A percentile compares a stretch with the other conserved stretches of the same genome.
phyloP scores from a whole-genome alignment of 2,888 invertebrate species.

The Nysson spinosus region DNA sequence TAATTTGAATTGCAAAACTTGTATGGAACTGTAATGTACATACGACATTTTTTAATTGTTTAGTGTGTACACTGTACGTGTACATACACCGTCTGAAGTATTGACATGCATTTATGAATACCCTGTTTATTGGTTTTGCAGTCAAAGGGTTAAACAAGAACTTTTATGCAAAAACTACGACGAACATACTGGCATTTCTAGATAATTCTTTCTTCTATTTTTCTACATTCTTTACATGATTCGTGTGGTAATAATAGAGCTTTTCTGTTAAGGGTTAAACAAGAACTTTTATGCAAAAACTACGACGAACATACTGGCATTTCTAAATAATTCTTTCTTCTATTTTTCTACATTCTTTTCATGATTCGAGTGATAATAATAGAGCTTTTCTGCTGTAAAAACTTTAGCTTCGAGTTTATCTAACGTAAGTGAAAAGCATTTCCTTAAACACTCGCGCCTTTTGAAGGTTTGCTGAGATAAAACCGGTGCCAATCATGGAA shows the following conservation, averaged over 20 bases:
- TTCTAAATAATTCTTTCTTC: slow-evolving; percentile 28
- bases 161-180: slow-evolving; percentile 19
- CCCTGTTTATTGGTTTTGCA: slow-evolving; percentile 15
- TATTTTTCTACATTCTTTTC: slow-evolving; percentile 5
- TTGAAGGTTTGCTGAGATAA: not conserved
- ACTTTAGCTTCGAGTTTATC: no score
- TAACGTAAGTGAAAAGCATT: no score
- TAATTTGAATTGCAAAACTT: no score
- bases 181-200: slow-evolving; percentile 7
- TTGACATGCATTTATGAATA: no score
- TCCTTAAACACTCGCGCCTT: not conserved
- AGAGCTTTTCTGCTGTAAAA: no score
- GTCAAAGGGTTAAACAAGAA: slow-evolving; percentile 41
- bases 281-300: slow-evolving; percentile 24
- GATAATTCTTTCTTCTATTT: slow-evolving; percentile 25
- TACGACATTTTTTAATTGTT: no score
- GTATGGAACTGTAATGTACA: no score
- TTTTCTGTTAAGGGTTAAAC: slow-evolving; percentile 45
- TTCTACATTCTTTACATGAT: slow-evolving; percentile 4
- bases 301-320: slow-evolving; percentile 6
- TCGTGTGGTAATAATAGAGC: slow-evolving; percentile 21
- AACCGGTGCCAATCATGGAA: slow-evolving; percentile 17
- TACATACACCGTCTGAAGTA: no score
- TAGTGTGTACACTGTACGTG: no score
- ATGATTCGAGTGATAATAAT: slow-evolving; percentile 27